These are phyloP conservation scores for Zaprionus tsacasi DNA, from an alignment of 1,140 invertebrate species.

Conservation along the genomic window DNA sequence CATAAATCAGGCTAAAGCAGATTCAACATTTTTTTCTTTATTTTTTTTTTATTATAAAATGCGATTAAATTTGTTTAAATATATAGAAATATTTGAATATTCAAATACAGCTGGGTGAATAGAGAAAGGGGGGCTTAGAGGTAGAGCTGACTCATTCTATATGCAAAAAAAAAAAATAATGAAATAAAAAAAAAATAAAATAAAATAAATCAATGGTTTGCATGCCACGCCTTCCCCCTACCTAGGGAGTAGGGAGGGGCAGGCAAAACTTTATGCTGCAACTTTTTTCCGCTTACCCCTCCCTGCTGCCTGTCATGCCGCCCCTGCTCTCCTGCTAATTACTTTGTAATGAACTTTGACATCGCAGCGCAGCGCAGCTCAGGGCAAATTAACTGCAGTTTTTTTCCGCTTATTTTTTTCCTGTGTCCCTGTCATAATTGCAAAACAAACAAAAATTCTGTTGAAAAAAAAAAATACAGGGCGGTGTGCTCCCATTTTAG, in stretches of 20 bases:
- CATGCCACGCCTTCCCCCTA: neutral
- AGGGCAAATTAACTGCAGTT: conserved; percentile 35
- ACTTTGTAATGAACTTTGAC: conserved; percentile 82
- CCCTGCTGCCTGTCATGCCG: conserved; percentile 20
- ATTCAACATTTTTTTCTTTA: conserved; percentile 64
- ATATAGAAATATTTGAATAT: conserved; percentile 48
- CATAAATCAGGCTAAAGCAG: conserved; percentile 76
- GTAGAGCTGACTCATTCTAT: neutral
- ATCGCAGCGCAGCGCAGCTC: conserved; percentile 43
- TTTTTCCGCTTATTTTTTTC: neutral
- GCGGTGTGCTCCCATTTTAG: no score
- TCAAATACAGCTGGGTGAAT: neutral
- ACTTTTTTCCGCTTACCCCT: conserved; percentile 4
- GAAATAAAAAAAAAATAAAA: neutral
- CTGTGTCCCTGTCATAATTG: conserved; percentile 12
- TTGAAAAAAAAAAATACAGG: neutral
- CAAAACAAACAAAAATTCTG: conserved; percentile 50
- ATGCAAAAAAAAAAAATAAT: neutral
- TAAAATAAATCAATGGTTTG: neutral
- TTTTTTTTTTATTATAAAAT: conserved; percentile 51
- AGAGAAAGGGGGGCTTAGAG: no score
- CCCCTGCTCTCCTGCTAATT: conserved; percentile 56
- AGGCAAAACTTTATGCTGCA: conserved; percentile 41
- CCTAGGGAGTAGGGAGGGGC: no score
- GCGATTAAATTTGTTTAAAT: conserved; percentile 20